phyloP scores from a whole-genome alignment of 2,797 vertebrate species.

The Cossypha caffra region DNA sequence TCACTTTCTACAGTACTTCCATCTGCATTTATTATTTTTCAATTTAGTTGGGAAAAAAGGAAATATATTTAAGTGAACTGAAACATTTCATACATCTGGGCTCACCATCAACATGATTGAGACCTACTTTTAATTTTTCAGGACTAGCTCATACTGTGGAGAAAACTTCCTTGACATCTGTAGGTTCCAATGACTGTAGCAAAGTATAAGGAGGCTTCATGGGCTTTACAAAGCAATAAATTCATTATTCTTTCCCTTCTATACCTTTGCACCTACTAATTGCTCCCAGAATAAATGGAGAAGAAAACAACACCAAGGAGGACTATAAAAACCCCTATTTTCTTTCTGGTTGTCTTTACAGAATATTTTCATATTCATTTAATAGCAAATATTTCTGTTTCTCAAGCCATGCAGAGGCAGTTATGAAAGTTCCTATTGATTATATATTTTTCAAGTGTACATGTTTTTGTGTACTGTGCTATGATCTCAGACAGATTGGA shows the following conservation, averaged over 20 bases:
- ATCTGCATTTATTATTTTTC: background rate
- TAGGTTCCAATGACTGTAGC: background rate
- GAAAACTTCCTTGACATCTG: background rate
- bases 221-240: background rate
- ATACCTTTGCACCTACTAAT: background rate
- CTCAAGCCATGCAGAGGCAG: background rate
- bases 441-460: background rate
- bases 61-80: background rate
- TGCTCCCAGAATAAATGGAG: background rate
- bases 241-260: background rate
- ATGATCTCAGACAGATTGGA: background rate
- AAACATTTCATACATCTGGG: background rate
- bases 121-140: background rate
- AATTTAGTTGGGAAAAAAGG: background rate
- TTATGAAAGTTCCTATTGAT: background rate
- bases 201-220: background rate
- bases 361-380: background rate
- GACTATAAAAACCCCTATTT: background rate
- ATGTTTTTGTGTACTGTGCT: background rate
- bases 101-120: background rate
- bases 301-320: background rate
- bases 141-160: background rate
- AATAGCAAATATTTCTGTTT: background rate
- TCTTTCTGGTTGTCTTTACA: background rate
- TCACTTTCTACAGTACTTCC: background rate